phyloP scores from a whole-genome alignment of 2,888 invertebrate genomes.

The Sinentomon sp. region DNA sequence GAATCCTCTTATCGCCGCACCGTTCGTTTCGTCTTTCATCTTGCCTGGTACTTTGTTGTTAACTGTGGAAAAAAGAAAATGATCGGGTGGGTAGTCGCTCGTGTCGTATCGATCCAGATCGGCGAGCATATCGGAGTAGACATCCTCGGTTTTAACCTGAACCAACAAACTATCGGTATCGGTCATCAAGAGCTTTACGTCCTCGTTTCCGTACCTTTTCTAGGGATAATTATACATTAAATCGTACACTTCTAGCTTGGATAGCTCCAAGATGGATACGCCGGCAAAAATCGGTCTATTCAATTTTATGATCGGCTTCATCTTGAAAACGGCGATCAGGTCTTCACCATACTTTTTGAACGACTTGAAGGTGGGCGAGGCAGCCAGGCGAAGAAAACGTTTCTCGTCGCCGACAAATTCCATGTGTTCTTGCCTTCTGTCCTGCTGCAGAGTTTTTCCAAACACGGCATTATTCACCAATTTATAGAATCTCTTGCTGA shows the following conservation, averaged over 20 bases:
- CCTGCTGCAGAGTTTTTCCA: conserved; percentile 19
- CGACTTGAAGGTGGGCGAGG: conserved; percentile 8
- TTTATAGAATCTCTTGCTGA: conserved; percentile 21
- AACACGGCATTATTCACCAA: conserved; percentile 19
- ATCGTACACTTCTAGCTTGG: conserved; percentile 17
- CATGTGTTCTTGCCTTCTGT: conserved; percentile 17
- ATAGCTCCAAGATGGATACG: conserved; percentile 15
- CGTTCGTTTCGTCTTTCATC: conserved; percentile 18
- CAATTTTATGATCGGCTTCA: conserved; percentile 9
- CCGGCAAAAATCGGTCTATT: conserved; percentile 16
- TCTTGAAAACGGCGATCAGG: conserved; percentile 1
- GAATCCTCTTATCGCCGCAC: conserved; percentile 15
- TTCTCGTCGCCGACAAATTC: conserved; percentile 10
- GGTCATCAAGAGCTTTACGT: conserved; percentile 15
- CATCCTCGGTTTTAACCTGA: conserved; percentile 16
- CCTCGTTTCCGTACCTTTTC: conserved; percentile 12
- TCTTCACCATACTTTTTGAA: conserved; percentile 3
- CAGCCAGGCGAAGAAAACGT: conserved; percentile 1
- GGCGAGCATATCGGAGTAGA: conserved; percentile 15
- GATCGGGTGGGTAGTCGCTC: conserved; percentile 16
- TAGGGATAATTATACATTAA: conserved; percentile 14
- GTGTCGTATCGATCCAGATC: conserved; percentile 13
- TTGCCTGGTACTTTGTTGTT: conserved; percentile 19
- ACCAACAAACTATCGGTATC: conserved; percentile 18
- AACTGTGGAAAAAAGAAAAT: conserved; percentile 11